Percentiles rank a stretch among this genome's conserved stretches.
Conservation (phyloP, 1,140 invertebrate species). For the Contarinia nasturtii region DNA sequence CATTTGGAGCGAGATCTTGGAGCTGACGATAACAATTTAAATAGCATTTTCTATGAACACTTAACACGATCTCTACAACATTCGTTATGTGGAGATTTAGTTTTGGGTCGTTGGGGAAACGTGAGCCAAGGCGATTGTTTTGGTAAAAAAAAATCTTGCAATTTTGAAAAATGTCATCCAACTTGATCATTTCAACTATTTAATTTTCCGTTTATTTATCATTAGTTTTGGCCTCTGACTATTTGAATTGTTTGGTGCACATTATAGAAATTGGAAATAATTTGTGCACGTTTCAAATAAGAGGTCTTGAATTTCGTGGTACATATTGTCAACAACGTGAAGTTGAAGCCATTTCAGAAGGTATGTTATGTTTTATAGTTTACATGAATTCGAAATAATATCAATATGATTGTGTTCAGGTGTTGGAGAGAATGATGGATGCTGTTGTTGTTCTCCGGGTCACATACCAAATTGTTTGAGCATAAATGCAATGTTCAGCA, state of each 20-base stretch:
- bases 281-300: constrained; percentile 92
- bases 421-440: constrained; percentile 79
- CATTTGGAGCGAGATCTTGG: constrained; percentile 90
- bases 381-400: too few species aligned
- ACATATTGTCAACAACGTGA: constrained; percentile 98
- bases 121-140: constrained; percentile 93
- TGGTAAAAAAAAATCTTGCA: constrained; percentile 19
- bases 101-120: constrained; percentile 78
- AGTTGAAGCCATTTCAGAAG: constrained; percentile 95
- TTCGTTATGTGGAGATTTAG: constrained; percentile 85
- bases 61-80: constrained; percentile 90
- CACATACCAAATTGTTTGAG: constrained; percentile 77
- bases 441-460: constrained; percentile 83
- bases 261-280: constrained; percentile 98
- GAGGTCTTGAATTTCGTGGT: constrained; percentile 92
- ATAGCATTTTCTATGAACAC: constrained; percentile 99
- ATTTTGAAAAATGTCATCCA: neutral
- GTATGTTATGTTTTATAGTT: too few species aligned
- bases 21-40: constrained; percentile 95
- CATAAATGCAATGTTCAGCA: constrained; percentile 89
- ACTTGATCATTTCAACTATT: neutral
- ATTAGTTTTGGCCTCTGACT: constrained; percentile 83
- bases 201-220: neutral
- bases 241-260: constrained; percentile 94
- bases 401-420: constrained; percentile 8